Conservation (phyloP, 2,888 invertebrate genomes). For the Zele albiditarsus region DNA sequence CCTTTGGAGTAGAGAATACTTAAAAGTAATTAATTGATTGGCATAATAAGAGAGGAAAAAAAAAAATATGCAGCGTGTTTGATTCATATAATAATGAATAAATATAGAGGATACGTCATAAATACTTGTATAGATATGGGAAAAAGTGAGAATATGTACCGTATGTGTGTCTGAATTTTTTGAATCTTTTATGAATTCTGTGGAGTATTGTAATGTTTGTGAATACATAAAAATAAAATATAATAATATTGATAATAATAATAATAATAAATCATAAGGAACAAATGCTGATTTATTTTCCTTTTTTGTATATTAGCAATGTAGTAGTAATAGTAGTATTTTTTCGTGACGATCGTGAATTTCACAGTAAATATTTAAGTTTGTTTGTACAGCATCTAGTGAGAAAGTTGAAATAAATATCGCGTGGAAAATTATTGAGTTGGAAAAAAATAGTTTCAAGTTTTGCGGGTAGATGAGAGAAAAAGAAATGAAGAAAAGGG, state of each 20-base stretch:
- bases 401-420: constrained; percentile 32
- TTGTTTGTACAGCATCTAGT: neutral
- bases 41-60: constrained; percentile 19
- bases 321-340: neutral
- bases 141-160: constrained; percentile 50
- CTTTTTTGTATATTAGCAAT: neutral
- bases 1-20: constrained; percentile 28
- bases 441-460: neutral
- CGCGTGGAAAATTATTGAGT: constrained; percentile 32
- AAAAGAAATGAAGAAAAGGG: constrained; percentile 23
- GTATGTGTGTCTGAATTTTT: constrained; percentile 57
- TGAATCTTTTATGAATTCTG: constrained; percentile 62
- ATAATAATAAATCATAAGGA: constrained; percentile 25
- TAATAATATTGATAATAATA: constrained; percentile 57
- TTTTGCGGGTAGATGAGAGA: neutral
- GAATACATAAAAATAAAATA: constrained; percentile 60
- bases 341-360: constrained; percentile 9
- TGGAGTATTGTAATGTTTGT: constrained; percentile 68
- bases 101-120: constrained; percentile 40
- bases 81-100: constrained; percentile 17
- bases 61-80: constrained; percentile 3
- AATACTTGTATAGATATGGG: constrained; percentile 26
- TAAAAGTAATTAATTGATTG: constrained; percentile 18
- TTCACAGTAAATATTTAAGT: neutral
- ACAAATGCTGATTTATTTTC: constrained; percentile 28